These are phyloP conservation scores for Meleagris gallopavo DNA, from an alignment of 2,113 vertebrate genomes.

Conservation along the genomic window DNA sequence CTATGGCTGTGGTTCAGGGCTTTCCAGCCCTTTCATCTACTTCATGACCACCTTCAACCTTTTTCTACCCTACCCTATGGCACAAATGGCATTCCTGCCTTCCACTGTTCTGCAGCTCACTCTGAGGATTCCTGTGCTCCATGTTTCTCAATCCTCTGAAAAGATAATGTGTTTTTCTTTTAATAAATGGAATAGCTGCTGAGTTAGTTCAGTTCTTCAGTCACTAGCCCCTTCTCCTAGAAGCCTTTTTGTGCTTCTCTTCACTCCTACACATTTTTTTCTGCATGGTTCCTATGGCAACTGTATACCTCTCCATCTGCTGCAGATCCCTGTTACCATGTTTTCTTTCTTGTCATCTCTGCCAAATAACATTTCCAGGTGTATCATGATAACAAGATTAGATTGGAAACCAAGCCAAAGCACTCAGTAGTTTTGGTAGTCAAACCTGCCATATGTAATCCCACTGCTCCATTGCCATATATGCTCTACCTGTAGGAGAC, in stretches of 20 bases:
- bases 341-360: conserved; percentile 18
- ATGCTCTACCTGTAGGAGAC: background rate
- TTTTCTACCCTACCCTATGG: background rate
- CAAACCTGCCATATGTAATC: background rate
- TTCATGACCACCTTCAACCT: background rate
- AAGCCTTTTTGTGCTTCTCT: background rate
- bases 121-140: background rate
- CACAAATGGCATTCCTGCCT: background rate
- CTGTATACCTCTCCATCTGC: conserved; percentile 38
- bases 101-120: background rate
- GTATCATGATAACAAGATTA: background rate
- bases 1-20: background rate
- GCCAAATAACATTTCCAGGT: conserved; percentile 18
- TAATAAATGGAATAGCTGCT: background rate
- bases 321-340: background rate
- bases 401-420: conserved; percentile 16
- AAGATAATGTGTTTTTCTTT: background rate
- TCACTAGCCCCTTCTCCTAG: background rate
- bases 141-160: background rate
- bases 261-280: conserved; percentile 53
- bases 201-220: background rate
- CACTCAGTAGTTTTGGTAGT: background rate
- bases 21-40: background rate
- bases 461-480: background rate
- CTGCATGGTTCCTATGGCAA: conserved; percentile 65